Base-by-base conservation (phyloP, 2,797 vertebrate species). In the Selene dorsalis region DNA sequence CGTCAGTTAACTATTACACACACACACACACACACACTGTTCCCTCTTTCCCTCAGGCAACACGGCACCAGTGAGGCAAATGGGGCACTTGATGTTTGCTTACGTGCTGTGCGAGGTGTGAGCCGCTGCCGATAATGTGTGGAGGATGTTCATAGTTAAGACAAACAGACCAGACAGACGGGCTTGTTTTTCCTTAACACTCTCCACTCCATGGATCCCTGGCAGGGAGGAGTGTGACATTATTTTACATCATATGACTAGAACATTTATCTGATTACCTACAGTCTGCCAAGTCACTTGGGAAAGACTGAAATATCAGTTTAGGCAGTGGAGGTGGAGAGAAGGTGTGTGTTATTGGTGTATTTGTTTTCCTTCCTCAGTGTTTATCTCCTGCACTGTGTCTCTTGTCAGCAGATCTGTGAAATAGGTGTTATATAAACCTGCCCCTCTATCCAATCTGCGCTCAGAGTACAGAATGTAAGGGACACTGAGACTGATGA, bases 11-110 rank as follows among this genome's bases (percentile, higher is more conserved):
- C 65, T 57, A 83, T 88, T 80, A 83, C 24, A 75, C 50, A 67
- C 41, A 66, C n/a, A 0, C 45, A 68, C n/a, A 0, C 24, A 75
- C 50, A 67, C 41, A 83, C 18, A 0, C 45, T 12, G 39, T 63
- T 82, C 52, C 28, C 22, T 26, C 66, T 63, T 28, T 45, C 0
- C 39, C 59, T 32, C 14, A 48, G 38, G 47, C 64, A 26, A 28
- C 79, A 43, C 41, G 2, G 35, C 69, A 47, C 68, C 62, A 56
- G 39, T 67, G 10, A 69, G 61, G 57, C 73, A 53, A 73, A 71
- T 43, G 4, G 24, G 63, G 13, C 14, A 24, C 58, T 50, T 9
- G 5, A 11, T 88, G 84, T 94, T 88, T 93, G 87, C 83, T 3
- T 80, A 76, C 75, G 75, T 86, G 88, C 81, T 59, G 22, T 18